Evolutionary conservation across 2,797 vertebrate species (phyloP), one percentile per base, ranked within the genome.

Genomic region (Nannoperca australis): DNA sequence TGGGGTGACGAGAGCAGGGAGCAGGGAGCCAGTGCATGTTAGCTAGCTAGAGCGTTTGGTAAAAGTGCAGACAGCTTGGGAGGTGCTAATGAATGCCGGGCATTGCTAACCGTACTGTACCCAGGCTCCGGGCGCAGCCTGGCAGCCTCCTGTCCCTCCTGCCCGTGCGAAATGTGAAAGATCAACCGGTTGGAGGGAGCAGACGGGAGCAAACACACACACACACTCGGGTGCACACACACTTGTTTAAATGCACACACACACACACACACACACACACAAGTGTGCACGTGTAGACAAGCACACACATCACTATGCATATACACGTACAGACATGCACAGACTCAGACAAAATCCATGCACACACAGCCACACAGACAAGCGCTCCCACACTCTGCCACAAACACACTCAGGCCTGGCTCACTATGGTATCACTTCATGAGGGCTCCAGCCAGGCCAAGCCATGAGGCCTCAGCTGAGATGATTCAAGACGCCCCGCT

Each of bases 141-240:
- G 92, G 91, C 93, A 95, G 91, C 91, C 92, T 94, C 93, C 92
- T 93, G 93, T 93, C 93, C 92, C 93, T 94, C 94, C 94, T 94
- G 92, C 94, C 94, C 94, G 85, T 91, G 90, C 93, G 89, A 95
- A 95, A 95, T 95, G 94, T 93, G 94, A 95, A 95, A 95, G 95
- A 95, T 95, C 95, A 95, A 95, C 90, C 93, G 94, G 94, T 94
- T 95, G 94, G 93, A 93, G 92, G 84, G 95, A 96, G 94, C 95
- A 96, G 95, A 95, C 84, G 95, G 95, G 91, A 93, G 92, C 92
- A 90, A 84, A 90, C 86, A 82, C 90, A 90, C 90, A 82, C 64
- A 36, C 65, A 62, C 67, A 38, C 81, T 58, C 7, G 5, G 73
- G 71, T 64, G 77, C 81, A 72, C 82, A 65, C 58, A 63, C 82